Conservation (phyloP, 2,113 vertebrate genomes). For the Prunella himalayana region DNA sequence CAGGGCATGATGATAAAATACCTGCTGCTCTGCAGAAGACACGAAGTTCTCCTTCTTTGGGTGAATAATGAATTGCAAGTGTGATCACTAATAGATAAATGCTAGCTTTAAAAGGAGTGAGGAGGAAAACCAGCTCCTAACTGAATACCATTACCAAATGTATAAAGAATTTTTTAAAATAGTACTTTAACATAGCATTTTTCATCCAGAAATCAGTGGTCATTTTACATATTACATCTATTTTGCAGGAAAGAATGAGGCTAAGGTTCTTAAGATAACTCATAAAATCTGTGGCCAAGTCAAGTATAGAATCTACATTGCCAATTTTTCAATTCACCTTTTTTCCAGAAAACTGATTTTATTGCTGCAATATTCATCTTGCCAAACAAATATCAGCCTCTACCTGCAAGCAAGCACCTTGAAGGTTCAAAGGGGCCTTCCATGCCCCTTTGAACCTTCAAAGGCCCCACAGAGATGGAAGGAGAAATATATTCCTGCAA, state of each 20-base stretch:
- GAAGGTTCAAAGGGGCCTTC: too few species aligned
- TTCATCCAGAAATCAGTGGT: not conserved
- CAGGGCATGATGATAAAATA: not conserved
- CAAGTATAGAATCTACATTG: not conserved
- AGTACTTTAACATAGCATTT: not conserved
- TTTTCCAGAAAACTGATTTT: not conserved
- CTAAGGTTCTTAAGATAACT: not conserved
- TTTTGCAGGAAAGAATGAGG: not conserved
- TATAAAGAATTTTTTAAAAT: not conserved
- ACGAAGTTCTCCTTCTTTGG: not conserved
- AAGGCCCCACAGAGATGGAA: not conserved
- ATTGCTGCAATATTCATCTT: not conserved
- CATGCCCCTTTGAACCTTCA: not conserved
- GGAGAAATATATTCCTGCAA: not conserved
- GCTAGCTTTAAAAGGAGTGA: not conserved
- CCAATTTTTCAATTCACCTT: not conserved
- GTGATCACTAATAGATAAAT: not conserved
- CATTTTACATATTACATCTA: not conserved
- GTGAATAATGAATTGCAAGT: not conserved
- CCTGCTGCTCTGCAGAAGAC: not conserved
- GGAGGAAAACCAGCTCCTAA: not conserved
- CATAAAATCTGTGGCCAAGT: not conserved
- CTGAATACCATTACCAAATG: not conserved
- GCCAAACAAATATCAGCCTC: not conserved
- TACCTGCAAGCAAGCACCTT: not conserved